Evolutionary conservation across 1,140 invertebrate species (phyloP), one percentile per base, ranked within the genome.

Genomic region (Neoseiulus cucumeris): DNA sequence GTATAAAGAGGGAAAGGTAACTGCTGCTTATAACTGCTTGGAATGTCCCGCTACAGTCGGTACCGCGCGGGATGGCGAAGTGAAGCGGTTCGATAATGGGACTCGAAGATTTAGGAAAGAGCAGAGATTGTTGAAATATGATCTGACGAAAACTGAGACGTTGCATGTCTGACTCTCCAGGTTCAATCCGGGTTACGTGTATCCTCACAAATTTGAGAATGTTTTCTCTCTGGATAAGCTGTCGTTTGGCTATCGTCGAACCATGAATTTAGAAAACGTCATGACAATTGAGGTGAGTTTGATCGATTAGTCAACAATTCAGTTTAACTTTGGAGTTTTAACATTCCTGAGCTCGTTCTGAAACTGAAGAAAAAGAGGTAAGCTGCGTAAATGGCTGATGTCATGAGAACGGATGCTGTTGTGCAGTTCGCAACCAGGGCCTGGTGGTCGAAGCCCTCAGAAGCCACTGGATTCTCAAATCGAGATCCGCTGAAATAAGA

Each of bases 241-340:
- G n/a, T 92, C 90, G 0, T 97, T 93, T 91, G 90, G 89, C 6
- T 91, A 82, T 73, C 76, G 89, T 45, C 80, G 87, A 70, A 84
- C 87, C 73, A 83, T 87, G 28, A 74, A 75, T 7, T 70, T 91
- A 0, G 69, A 75, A 22, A 86, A 91, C 71, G 86, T 84, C 69
- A 74, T 86, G 18, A 84, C 81, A n/a, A 81, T 83, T 7, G 72
- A 83, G 55, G 82, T 47, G 28, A 22, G 14, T 47, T 47, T 47
- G 45, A 47, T 28, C 18, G 33, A 9, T 39, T 6, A 9, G 33
- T n/a, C n/a, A 44, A 12, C 12, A 12, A 12, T 44, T n/a, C n/a
- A n/a, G n/a, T 12, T 44, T 44, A n/a, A 12, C 42, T 44, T n/a
- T 44, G n/a, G 12, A 44, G 42, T 44, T 44, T 12, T 44, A 12